A percentile compares a stretch with the other conserved stretches of the same genome.
These are phyloP conservation scores for Engystomops pustulosus DNA, from an alignment of 2,113 vertebrate genomes.

Conservation along the genomic window DNA sequence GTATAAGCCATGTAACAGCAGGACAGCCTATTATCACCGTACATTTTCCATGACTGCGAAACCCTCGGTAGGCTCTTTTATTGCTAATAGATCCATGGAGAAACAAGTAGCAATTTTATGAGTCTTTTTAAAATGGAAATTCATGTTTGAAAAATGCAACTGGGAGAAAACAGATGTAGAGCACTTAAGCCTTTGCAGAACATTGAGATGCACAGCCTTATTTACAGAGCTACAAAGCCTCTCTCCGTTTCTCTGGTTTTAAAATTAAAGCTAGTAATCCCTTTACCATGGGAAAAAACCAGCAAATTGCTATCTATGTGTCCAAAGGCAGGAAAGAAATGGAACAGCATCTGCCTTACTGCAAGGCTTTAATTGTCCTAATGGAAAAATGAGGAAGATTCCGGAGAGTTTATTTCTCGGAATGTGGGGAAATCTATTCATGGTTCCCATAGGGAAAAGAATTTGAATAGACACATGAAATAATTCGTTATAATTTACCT, in stretches of 20 bases:
- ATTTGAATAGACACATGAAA: too few relatives aligned
- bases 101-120: conserved; percentile 86
- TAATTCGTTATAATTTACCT: too few relatives aligned
- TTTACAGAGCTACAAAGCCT: conserved; percentile 81
- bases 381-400: neutral
- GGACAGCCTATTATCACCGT: conserved; percentile 87
- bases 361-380: conserved; percentile 16
- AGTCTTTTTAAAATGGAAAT: conserved; percentile 91
- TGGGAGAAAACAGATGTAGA: conserved; percentile 86
- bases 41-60: conserved; percentile 88
- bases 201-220: conserved; percentile 84
- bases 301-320: conserved; percentile 68
- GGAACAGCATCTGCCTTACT: conserved; percentile 63
- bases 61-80: conserved; percentile 89
- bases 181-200: conserved; percentile 84
- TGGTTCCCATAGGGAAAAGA: neutral
- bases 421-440: neutral
- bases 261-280: conserved; percentile 83
- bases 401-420: neutral
- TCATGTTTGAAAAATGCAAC: conserved; percentile 88
- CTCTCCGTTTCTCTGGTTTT: conserved; percentile 77
- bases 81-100: conserved; percentile 88
- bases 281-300: conserved; percentile 80
- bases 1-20: conserved; percentile 88
- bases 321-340: conserved; percentile 72